Evolutionary conservation across 2,113 vertebrate species (phyloP), one percentile per base, ranked within the genome.

Genomic region (Dissostichus mawsoni): DNA sequence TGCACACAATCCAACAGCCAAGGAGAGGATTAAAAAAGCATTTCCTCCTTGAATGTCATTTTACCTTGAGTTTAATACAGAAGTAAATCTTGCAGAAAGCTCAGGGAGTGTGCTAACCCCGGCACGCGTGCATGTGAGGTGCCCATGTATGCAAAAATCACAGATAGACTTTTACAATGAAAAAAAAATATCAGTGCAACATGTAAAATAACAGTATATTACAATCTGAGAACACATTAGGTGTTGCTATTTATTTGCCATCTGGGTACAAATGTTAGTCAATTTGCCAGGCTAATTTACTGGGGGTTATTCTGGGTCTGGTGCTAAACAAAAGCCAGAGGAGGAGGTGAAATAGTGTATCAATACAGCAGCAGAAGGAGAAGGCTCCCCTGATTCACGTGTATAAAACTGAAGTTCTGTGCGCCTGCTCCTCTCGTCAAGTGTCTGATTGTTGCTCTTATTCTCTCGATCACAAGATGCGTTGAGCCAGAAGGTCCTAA

Each of bases 31-130:
- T 41, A 67, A 25, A 51, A 80, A 59, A 51, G n/a, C n/a, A 65
- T 56, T 63, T 74, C 57, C 56, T 69, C 18, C 17, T 51, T 64
- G 51, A 84, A 23, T 77, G 65, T 79, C 64, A 62, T 76, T 86
- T 76, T 48, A 69, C 73, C 44, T 72, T 18, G 16, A 68, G 20
- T 65, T 41, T 58, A 73, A 71, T 50, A 62, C 41, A 80, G 29
- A 83, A 57, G 29, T 3, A 44, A 72, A 59, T 65, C 53, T 69
- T 75, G 53, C 47, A 59, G 73, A 57, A 51, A 4, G 9, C 25
- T 76, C 41, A n/a, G 45, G 6, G 36, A 41, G 36, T 41, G 36
- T 41, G 36, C 36, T 29, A 29, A 29, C 3, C 29, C 29, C 3
- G 36, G 36, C 36, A 41, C 10, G 48, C 11, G 9, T 33, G 33